These are phyloP conservation scores for Rhorus exstirpatorius DNA, from an alignment of 2,888 invertebrate genomes.

Conservation along the genomic window DNA sequence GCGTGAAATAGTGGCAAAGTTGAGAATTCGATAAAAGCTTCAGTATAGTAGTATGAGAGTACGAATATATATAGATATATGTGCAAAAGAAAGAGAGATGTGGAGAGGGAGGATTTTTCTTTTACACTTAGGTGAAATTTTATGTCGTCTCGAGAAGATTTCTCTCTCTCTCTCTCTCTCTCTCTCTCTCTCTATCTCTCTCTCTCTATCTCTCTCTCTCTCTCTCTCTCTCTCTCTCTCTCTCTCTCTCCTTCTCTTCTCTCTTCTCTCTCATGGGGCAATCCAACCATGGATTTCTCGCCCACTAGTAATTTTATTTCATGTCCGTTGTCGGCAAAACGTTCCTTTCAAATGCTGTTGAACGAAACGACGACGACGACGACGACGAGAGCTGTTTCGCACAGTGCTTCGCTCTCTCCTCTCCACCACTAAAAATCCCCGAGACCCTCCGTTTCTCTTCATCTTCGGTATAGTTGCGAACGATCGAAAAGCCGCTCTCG, in stretches of 20 bases:
- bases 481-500: slow-evolving; percentile 58
- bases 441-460: slow-evolving; percentile 50
- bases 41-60: slow-evolving; percentile 14
- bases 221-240: slow-evolving; percentile 9
- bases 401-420: slow-evolving; percentile 40
- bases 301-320: slow-evolving; percentile 66
- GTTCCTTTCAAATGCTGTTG: slow-evolving; percentile 68
- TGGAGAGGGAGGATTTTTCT: slow-evolving; percentile 56
- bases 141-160: slow-evolving; percentile 63
- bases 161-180: slow-evolving; percentile 20
- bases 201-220: slow-evolving; percentile 31
- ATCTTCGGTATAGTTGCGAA: slow-evolving; percentile 51
- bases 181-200: slow-evolving; percentile 14
- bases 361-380: slow-evolving; percentile 46
- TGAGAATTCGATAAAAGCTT: slow-evolving; percentile 64
- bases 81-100: slow-evolving; percentile 20
- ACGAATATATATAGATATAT: slow-evolving; percentile 23
- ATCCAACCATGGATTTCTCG: slow-evolving; percentile 34
- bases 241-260: background rate
- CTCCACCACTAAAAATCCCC: slow-evolving; percentile 36
- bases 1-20: slow-evolving; percentile 69
- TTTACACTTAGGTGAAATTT: slow-evolving; percentile 70
- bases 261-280: slow-evolving; percentile 6
- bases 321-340: slow-evolving; percentile 70
- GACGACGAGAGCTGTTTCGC: slow-evolving; percentile 50